Percentiles rank a stretch among this genome's conserved stretches.
Evolutionary conservation across 2,797 vertebrate genomes (phyloP).

Genomic region (Melopsittacus undulatus): DNA sequence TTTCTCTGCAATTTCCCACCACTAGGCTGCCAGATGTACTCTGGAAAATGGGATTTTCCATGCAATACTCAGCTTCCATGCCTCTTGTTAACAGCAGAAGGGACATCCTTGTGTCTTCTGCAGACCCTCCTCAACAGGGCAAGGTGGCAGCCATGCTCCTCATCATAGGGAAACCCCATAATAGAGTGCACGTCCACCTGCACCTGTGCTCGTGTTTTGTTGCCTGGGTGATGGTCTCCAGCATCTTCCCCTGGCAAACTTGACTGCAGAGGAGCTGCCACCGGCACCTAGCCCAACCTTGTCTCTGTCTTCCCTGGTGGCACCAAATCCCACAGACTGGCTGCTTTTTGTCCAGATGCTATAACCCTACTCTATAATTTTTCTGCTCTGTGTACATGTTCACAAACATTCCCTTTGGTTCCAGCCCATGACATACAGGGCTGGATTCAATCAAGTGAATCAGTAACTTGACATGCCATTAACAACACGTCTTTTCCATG

Average conservation of each 20-base stretch:
- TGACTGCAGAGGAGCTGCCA: neutral
- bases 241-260: neutral
- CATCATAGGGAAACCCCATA: neutral
- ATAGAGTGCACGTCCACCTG: rapidly evolving
- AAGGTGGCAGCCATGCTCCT: neutral
- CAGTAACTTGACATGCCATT: neutral
- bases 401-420: neutral
- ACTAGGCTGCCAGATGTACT: neutral
- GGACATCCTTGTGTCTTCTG: neutral
- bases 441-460: neutral
- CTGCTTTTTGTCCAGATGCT: neutral
- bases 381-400: neutral
- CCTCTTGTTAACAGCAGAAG: neutral
- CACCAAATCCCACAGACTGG: neutral
- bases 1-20: neutral
- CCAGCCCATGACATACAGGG: neutral
- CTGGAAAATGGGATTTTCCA: neutral
- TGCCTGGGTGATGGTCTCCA: neutral
- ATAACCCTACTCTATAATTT: neutral
- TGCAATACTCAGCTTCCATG: rapidly evolving
- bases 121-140: neutral
- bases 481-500: neutral
- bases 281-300: neutral
- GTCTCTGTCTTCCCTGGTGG: neutral
- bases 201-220: neutral